These are phyloP conservation scores for Sesia apiformis DNA, from an alignment of 2,888 invertebrate species.

Conservation along the genomic window DNA sequence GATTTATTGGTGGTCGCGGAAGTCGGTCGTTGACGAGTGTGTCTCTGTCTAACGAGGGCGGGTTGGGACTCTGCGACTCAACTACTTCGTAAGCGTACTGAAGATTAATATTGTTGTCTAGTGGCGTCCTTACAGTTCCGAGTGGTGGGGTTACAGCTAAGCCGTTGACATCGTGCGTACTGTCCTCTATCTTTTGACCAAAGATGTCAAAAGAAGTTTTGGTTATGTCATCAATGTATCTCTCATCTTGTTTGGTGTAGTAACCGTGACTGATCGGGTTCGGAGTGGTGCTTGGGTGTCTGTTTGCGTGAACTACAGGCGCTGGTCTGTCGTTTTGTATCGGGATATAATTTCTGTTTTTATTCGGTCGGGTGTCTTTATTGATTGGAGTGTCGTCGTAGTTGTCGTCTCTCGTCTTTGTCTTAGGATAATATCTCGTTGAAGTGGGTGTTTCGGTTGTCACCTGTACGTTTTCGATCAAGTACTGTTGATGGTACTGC, in stretches of 20 bases:
- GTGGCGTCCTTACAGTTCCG: constrained; percentile 60
- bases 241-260: constrained; percentile 80
- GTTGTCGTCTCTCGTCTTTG: constrained; percentile 61
- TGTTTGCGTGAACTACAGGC: constrained; percentile 36
- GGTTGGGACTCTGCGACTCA: constrained; percentile 43
- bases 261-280: constrained; percentile 76
- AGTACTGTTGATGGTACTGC: constrained; percentile 54
- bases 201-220: constrained; percentile 84
- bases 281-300: constrained; percentile 63
- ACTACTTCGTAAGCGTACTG: constrained; percentile 69
- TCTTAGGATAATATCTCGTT: constrained; percentile 64
- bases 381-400: constrained; percentile 45
- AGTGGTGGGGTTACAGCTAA: constrained; percentile 60
- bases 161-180: constrained; percentile 60
- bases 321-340: constrained; percentile 49
- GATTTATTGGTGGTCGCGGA: constrained; percentile 79
- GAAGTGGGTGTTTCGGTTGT: constrained; percentile 69
- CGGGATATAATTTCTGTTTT: constrained; percentile 45
- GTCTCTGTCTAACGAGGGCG: constrained; percentile 77
- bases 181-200: constrained; percentile 78
- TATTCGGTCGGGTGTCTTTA: constrained; percentile 39
- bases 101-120: constrained; percentile 68
- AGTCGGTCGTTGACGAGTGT: constrained; percentile 81
- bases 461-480: constrained; percentile 59
- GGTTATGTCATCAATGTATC: constrained; percentile 81